Base-by-base conservation (phyloP, 1,140 invertebrate genomes). In the Macrobrachium nipponense region DNA sequence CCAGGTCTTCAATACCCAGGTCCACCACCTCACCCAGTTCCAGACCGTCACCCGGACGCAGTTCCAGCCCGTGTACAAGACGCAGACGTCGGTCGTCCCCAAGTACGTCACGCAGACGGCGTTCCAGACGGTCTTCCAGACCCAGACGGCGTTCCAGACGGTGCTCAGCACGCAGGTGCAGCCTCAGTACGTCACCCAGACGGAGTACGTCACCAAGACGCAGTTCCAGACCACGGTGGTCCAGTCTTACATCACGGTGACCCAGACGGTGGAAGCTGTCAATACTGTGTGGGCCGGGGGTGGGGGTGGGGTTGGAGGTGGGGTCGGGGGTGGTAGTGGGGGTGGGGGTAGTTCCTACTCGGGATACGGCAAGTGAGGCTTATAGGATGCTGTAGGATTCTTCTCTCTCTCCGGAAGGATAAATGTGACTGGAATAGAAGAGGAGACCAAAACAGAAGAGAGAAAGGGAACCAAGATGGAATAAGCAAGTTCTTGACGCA, bases 71-170 rank as follows among this genome's bases (percentile, higher is more conserved):
- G 44, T 68, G 64, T 80, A 62, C 79, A 51, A 51, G 17, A n/a
- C n/a, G 2, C 10, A 64, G n/a, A 61, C 79, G 18, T 12, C 43
- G 64, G 66, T 68, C 62, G 18, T 64, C 17, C n/a, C 79, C 18
- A 18, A 64, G 43, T 62, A 80, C 61, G 77, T 64, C 60, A 44
- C 61, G 5, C 14, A 80, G 62, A 80, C 64, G 17, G 15, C 66
- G 79, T 80, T 66, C 79, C 15, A 80, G 20, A 80, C 77, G 10
- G 5, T 62, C 61, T 80, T 64, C 61, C 23, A 44, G 20, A 80
- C 79, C 1, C 27, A 68, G 20, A 58, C 36, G 17, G 17, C 66
- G 62, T 80, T 68, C 79, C 62, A 80, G 36, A 80, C 79, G 14
- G 64, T 70, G 4, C 66, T 20, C n/a, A 58, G n/a, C 79, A 80